These are phyloP conservation scores for Arremon aurantiirostris DNA, from an alignment of 2,797 vertebrate genomes.

Conservation along the genomic window DNA sequence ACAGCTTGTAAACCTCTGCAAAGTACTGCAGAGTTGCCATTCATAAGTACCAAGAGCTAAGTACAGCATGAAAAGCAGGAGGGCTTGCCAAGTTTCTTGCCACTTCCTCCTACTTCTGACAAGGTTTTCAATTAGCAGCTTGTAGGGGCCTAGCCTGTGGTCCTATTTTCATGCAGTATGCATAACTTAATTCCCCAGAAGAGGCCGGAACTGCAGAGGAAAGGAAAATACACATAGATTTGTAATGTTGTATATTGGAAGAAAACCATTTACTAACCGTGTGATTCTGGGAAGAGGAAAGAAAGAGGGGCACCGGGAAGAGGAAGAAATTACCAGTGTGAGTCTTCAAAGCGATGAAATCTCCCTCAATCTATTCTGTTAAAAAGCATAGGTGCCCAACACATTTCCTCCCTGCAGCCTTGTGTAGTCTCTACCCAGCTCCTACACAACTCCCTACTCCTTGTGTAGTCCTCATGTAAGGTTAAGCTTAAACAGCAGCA, in stretches of 20 bases:
- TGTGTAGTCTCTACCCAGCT: background rate
- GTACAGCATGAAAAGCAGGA: conserved; percentile 14
- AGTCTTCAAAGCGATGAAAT: background rate
- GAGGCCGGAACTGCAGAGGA: background rate
- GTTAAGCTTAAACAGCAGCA: background rate
- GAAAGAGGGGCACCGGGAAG: background rate
- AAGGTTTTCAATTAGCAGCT: conserved; percentile 75
- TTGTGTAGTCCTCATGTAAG: background rate
- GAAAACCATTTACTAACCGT: background rate
- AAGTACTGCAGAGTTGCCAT: conserved; percentile 41
- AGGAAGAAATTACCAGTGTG: background rate
- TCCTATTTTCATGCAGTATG: conserved; percentile 55
- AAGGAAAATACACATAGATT: conserved; percentile 1
- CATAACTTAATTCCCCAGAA: conserved; percentile 56
- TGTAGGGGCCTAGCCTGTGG: conserved; percentile 65
- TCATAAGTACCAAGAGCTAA: conserved; percentile 36
- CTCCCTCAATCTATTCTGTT: background rate
- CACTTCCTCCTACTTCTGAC: conserved; percentile 67
- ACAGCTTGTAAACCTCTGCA: conserved; percentile 41
- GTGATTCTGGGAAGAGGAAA: background rate
- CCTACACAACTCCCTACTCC: background rate
- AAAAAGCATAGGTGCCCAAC: background rate
- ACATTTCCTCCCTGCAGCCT: background rate
- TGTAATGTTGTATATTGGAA: background rate
- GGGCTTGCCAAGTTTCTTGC: conserved; percentile 50